These are phyloP conservation scores for Lacanobia wlatinum DNA, from an alignment of 2,888 invertebrate genomes.

Conservation along the genomic window DNA sequence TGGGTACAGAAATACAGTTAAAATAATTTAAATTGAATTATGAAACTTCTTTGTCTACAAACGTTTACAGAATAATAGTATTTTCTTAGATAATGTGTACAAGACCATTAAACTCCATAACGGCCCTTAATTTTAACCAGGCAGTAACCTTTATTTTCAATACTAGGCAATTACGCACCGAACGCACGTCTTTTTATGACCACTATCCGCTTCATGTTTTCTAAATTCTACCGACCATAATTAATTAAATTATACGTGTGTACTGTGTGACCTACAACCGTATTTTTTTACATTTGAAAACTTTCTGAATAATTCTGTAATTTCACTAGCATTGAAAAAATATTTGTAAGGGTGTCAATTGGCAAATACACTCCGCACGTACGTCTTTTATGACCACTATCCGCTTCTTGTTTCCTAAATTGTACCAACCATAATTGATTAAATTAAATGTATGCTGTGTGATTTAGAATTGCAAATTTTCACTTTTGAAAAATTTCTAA, in stretches of 20 bases:
- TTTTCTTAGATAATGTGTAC: slow-evolving; percentile 11
- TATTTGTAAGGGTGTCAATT: no score
- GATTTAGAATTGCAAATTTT: neutral
- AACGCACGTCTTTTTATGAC: neutral
- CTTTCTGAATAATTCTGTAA: no score
- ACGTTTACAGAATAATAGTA: neutral
- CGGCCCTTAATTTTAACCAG: slow-evolving; percentile 11
- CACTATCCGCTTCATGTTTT: neutral
- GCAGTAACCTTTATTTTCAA: slow-evolving; percentile 8
- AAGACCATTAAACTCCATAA: slow-evolving; percentile 3
- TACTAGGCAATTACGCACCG: neutral
- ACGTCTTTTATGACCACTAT: neutral
- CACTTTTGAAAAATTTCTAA: neutral
- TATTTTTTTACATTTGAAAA: no score
- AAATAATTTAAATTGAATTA: no score
- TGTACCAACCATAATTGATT: neutral
- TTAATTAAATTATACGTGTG: neutral
- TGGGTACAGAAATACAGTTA: neutral
- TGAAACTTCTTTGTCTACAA: neutral
- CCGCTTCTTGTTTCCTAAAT: no score
- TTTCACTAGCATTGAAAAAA: no score
- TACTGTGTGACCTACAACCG: no score
- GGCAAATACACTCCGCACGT: neutral
- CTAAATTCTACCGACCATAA: neutral
- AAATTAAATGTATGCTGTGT: neutral